Evolutionary conservation across 2,888 invertebrate species (phyloP).

Genomic region (Copidosoma aretas): DNA sequence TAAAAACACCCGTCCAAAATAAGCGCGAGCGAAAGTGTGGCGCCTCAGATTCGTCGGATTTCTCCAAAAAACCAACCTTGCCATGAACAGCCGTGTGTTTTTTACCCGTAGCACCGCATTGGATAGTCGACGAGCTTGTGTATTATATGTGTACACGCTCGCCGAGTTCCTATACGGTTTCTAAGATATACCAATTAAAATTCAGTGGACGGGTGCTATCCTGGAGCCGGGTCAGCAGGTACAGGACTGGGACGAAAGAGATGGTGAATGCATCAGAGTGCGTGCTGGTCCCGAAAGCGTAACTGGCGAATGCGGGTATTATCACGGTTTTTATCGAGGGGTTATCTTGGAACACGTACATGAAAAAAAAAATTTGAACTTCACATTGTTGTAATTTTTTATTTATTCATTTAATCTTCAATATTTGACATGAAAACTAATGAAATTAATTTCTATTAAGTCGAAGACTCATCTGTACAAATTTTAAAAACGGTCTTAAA

Average conservation of each 20-base stretch:
- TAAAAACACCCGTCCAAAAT: not conserved
- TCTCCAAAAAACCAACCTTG: not conserved
- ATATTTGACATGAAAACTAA: too few relatives aligned
- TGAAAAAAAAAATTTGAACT: too few relatives aligned
- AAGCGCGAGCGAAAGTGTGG: not conserved
- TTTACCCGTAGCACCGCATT: not conserved
- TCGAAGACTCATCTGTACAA: too few relatives aligned
- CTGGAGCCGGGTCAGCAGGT: not conserved
- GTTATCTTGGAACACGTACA: too few relatives aligned
- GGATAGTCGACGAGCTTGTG: too few relatives aligned
- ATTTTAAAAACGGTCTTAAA: too few relatives aligned
- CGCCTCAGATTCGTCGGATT: not conserved
- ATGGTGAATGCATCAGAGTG: not conserved
- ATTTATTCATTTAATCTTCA: too few relatives aligned
- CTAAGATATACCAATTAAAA: not conserved
- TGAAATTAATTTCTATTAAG: too few relatives aligned
- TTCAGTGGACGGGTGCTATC: not conserved
- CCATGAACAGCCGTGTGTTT: not conserved
- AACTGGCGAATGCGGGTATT: too few relatives aligned
- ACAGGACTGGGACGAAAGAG: not conserved
- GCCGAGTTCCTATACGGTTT: not conserved
- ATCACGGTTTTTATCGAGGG: too few relatives aligned
- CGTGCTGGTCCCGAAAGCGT: not conserved
- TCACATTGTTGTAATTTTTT: too few relatives aligned
- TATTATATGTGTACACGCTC: not conserved